Evolutionary conservation across 2,113 vertebrate genomes (phyloP).

Genomic region (Chlorodrepanis virens): DNA sequence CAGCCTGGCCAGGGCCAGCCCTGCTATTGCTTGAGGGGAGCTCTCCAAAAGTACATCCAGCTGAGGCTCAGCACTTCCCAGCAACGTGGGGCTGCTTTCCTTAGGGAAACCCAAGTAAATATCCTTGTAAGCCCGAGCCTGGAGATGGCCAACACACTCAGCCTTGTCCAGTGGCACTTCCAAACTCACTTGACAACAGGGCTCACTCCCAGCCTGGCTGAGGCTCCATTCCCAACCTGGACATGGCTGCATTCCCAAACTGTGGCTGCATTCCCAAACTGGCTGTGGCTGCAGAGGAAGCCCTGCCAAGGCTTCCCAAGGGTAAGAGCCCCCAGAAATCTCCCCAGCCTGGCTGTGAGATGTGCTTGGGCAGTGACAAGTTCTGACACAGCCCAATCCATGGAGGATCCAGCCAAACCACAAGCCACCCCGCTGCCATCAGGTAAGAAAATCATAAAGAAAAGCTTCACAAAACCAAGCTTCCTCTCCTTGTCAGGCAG

Average conservation of each 20-base stretch:
- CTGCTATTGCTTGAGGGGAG: not conserved
- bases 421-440: not conserved
- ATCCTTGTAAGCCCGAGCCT: not conserved
- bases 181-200: fast-evolving
- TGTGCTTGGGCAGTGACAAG: not conserved
- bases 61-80: not conserved
- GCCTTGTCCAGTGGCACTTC: not conserved
- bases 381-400: not conserved
- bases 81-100: not conserved
- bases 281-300: not conserved
- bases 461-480: not conserved
- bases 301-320: not conserved
- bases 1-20: fast-evolving
- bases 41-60: not conserved
- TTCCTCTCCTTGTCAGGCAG: not conserved
- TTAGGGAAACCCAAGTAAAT: not conserved
- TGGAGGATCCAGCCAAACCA: not conserved
- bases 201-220: not conserved
- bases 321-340: not conserved
- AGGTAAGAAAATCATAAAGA: not conserved
- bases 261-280: not conserved
- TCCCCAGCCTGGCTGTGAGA: not conserved
- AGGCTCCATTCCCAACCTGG: not conserved
- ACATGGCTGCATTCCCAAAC: not conserved
- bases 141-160: not conserved